Evolutionary conservation across 2,888 invertebrate species (phyloP).

Genomic region (Germaria angustata): DNA sequence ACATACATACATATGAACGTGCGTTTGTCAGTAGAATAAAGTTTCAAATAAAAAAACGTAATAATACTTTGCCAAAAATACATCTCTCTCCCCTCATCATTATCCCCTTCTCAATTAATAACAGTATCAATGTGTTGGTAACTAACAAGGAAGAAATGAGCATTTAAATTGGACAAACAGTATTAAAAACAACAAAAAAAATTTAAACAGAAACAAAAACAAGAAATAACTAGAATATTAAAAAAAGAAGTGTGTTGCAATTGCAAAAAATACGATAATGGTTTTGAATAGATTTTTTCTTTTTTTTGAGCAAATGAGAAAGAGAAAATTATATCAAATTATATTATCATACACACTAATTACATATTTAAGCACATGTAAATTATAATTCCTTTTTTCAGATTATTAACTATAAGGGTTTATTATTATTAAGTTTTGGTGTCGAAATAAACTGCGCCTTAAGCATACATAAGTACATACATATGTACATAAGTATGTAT

Average conservation of each 20-base stretch:
- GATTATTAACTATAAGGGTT: no score
- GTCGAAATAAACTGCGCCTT: no score
- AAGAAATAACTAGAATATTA: conserved; percentile 14
- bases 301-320: not conserved
- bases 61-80: not conserved
- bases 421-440: no score
- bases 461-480: no score
- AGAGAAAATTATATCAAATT: conserved; percentile 39
- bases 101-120: conserved; percentile 39
- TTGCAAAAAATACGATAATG: conserved; percentile 35
- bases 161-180: conserved; percentile 55
- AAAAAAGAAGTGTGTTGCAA: not conserved
- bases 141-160: conserved; percentile 63
- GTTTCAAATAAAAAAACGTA: not conserved
- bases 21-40: not conserved
- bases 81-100: conserved; percentile 16
- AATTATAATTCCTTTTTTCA: no score
- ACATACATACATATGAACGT: not conserved
- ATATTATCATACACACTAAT: not conserved
- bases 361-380: not conserved
- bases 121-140: conserved; percentile 40
- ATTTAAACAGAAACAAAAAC: conserved; percentile 14
- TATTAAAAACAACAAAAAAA: conserved; percentile 10
- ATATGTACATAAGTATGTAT: not conserved
- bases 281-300: conserved; percentile 32